Percentiles rank a stretch among this genome's conserved stretches.
Evolutionary conservation across 1,140 invertebrate species (phyloP).

Genomic region (Helicoverpa zea): DNA sequence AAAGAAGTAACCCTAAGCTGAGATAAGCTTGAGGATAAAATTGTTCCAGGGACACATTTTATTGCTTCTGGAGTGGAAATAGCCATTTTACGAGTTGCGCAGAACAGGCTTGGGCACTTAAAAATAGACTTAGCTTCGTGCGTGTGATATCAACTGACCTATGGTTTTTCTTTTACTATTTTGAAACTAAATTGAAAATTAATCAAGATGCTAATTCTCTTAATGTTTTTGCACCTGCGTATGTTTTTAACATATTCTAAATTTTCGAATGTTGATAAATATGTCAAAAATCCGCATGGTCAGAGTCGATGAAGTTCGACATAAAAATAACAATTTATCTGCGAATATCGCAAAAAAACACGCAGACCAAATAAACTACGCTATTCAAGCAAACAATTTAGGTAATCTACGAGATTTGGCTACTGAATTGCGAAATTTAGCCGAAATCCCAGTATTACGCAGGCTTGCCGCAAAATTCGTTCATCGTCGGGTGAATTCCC

Average conservation of each 20-base stretch:
- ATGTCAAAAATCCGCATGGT: neutral
- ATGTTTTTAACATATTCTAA: neutral
- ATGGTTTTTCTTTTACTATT: neutral
- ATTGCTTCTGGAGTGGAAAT: conserved; percentile 48
- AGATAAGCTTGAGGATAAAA: conserved; percentile 44
- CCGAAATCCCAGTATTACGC: conserved; percentile 1
- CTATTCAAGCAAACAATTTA: conserved; percentile 11
- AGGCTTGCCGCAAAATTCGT: conserved; percentile 11
- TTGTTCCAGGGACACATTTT: conserved; percentile 48
- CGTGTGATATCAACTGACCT: conserved; percentile 26
- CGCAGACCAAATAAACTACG: neutral
- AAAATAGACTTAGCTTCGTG: conserved; percentile 45
- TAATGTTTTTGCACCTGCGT: neutral
- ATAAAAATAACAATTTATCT: neutral
- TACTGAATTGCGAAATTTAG: conserved; percentile 25
- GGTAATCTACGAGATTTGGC: conserved; percentile 14
- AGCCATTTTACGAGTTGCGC: conserved; percentile 51
- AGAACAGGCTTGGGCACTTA: conserved; percentile 39
- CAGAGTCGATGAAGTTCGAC: neutral
- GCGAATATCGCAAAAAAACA: neutral
- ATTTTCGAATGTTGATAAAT: too few species aligned
- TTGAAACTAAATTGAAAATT: conserved; percentile 6
- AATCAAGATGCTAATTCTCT: conserved; percentile 5
- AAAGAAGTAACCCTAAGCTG: conserved; percentile 42
- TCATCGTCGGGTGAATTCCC: neutral